A percentile compares a stretch with the other conserved stretches of the same genome.
Evolutionary conservation across 2,888 invertebrate species (phyloP).

Genomic region (Pollenia angustigena): DNA sequence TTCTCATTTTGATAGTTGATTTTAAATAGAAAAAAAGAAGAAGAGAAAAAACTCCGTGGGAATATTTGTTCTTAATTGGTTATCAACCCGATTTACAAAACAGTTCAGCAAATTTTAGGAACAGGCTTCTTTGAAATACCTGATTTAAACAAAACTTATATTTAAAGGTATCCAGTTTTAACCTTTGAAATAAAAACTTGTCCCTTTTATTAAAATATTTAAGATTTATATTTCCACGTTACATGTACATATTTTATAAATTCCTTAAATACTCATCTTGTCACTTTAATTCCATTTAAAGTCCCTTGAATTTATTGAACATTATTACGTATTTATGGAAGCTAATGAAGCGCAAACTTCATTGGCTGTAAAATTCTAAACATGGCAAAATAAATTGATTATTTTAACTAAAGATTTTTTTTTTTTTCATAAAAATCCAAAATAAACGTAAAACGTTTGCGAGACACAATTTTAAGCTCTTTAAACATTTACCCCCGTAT

Average conservation of each 20-base stretch:
- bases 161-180: neutral
- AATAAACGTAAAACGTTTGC: neutral
- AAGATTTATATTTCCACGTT: too few relatives aligned
- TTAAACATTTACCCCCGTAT: neutral
- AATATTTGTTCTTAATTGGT: too few relatives aligned
- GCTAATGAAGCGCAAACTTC: conserved; percentile 58
- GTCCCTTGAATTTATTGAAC: neutral
- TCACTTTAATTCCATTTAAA: neutral
- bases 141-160: too few relatives aligned
- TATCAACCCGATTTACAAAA: too few relatives aligned
- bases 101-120: too few relatives aligned
- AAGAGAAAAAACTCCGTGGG: too few relatives aligned
- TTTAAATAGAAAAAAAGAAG: too few relatives aligned
- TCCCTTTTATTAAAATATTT: neutral
- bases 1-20: too few relatives aligned
- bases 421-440: neutral
- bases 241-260: too few relatives aligned
- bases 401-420: neutral
- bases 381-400: conserved; percentile 10
- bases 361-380: conserved; percentile 49
- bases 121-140: too few relatives aligned
- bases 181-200: neutral
- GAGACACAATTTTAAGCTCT: neutral
- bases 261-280: too few relatives aligned
- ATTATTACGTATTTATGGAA: neutral